Evolutionary conservation across 2,797 vertebrate species (phyloP).

Genomic region (Masticophis lateralis): DNA sequence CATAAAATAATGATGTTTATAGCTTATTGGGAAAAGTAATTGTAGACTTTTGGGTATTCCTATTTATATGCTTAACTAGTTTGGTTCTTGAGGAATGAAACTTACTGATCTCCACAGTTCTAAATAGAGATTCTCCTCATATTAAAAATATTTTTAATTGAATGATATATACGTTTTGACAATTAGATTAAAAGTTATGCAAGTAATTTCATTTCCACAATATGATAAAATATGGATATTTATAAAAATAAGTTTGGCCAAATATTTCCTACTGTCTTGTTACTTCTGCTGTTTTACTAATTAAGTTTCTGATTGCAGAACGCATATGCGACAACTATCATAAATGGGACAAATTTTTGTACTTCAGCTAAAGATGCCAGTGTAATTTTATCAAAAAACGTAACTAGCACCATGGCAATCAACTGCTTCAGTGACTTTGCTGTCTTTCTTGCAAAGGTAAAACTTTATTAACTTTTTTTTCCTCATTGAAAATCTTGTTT

Average conservation of each 20-base stretch:
- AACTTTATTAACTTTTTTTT: slow-evolving; percentile 19
- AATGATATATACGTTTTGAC: not conserved
- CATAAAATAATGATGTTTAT: slow-evolving; percentile 30
- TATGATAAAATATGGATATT: not conserved
- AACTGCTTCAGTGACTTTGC: slow-evolving; percentile 71
- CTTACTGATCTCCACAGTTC: not conserved
- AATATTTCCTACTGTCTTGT: not conserved
- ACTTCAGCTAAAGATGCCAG: slow-evolving; percentile 70
- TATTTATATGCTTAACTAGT: not conserved
- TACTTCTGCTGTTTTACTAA: not conserved
- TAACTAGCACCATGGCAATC: slow-evolving; percentile 60
- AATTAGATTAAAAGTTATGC: not conserved
- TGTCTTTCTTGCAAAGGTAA: slow-evolving; percentile 78
- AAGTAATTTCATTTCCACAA: not conserved
- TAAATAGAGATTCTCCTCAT: slow-evolving; percentile 20
- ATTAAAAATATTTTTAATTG: not conserved
- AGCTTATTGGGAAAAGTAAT: slow-evolving; percentile 14
- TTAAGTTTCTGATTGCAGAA: slow-evolving; percentile 66
- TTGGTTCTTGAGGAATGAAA: not conserved
- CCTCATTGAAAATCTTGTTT: not conserved
- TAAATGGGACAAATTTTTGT: slow-evolving; percentile 77
- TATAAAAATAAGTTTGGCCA: not conserved
- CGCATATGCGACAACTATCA: slow-evolving; percentile 68
- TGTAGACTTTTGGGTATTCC: slow-evolving; percentile 11
- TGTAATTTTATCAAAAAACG: slow-evolving; percentile 64